Percentiles rank a stretch among this genome's conserved stretches.
Evolutionary conservation across 2,888 invertebrate genomes (phyloP).

Genomic region (Apoderus coryli): DNA sequence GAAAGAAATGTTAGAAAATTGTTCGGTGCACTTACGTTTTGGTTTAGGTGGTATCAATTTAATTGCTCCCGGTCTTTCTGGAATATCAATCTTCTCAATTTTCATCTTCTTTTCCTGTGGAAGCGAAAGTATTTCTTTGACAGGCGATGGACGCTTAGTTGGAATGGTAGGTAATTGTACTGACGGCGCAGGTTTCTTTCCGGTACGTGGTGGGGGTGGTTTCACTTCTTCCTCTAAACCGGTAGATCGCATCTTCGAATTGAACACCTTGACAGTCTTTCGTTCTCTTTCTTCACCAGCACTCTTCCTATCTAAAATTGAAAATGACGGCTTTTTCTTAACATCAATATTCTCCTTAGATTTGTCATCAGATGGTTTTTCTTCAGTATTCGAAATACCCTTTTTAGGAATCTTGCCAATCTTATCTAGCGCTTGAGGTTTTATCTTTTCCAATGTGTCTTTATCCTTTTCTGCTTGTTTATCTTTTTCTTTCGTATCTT

Average conservation of each 20-base stretch:
- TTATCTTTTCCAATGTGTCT: conserved; percentile 49
- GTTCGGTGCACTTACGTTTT: conserved; percentile 63
- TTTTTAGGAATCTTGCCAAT: conserved; percentile 69
- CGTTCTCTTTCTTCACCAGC: conserved; percentile 54
- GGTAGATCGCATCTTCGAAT: conserved; percentile 83
- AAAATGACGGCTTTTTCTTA: conserved; percentile 60
- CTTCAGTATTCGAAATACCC: conserved; percentile 26
- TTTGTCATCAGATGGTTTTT: conserved; percentile 29
- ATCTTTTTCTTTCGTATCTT: conserved; percentile 33
- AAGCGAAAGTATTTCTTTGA: conserved; percentile 24
- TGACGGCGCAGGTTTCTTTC: conserved; percentile 40
- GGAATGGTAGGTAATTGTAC: conserved; percentile 30
- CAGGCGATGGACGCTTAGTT: conserved; percentile 31
- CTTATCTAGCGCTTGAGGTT: conserved; percentile 54
- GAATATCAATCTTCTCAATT: conserved; percentile 34
- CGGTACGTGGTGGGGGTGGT: conserved; percentile 65
- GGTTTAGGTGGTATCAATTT: conserved; percentile 80
- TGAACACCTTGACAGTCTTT: conserved; percentile 86
- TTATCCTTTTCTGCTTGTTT: conserved; percentile 52
- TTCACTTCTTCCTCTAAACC: conserved; percentile 78
- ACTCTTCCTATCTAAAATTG: conserved; percentile 64
- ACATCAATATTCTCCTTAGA: conserved; percentile 24
- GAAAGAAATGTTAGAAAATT: conserved; percentile 17
- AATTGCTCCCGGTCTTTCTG: conserved; percentile 66
- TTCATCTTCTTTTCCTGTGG: conserved; percentile 70